Percentiles rank a stretch among this genome's conserved stretches.
Conservation (phyloP, 2,888 invertebrate species). For the Idaea biselata region DNA sequence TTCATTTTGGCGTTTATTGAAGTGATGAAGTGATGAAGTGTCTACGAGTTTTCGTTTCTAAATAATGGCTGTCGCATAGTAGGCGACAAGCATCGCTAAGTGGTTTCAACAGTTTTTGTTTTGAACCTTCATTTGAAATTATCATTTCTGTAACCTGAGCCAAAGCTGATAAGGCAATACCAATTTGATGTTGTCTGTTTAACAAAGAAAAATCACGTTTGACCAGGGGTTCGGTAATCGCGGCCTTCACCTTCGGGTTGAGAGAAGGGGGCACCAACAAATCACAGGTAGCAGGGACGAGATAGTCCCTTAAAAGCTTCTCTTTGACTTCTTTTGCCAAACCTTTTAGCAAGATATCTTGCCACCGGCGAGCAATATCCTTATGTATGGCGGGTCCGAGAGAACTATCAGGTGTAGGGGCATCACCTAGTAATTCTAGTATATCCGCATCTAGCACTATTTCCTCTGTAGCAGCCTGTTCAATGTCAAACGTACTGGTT, state of each 20-base stretch:
- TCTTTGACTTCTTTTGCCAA: constrained; percentile 24
- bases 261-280: constrained; percentile 27
- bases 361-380: constrained; percentile 24
- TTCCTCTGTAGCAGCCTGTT: no score
- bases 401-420: constrained; percentile 15
- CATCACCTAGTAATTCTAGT: neutral
- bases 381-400: constrained; percentile 26
- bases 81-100: neutral
- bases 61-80: constrained; percentile 23
- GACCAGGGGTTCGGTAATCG: constrained; percentile 17
- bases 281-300: constrained; percentile 24
- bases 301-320: constrained; percentile 23
- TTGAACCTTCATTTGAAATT: neutral
- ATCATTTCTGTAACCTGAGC: constrained; percentile 10
- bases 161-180: no score
- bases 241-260: constrained; percentile 29
- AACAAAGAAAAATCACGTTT: constrained; percentile 30
- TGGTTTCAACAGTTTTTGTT: neutral
- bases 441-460: neutral
- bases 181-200: constrained; percentile 29
- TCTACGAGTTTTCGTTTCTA: constrained; percentile 19
- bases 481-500: no score
- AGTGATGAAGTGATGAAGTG: constrained; percentile 18
- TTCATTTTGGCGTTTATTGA: constrained; percentile 26
- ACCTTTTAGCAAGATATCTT: constrained; percentile 24